Evolutionary conservation across 2,888 invertebrate genomes (phyloP).

Genomic region (Cistogaster globosa): DNA sequence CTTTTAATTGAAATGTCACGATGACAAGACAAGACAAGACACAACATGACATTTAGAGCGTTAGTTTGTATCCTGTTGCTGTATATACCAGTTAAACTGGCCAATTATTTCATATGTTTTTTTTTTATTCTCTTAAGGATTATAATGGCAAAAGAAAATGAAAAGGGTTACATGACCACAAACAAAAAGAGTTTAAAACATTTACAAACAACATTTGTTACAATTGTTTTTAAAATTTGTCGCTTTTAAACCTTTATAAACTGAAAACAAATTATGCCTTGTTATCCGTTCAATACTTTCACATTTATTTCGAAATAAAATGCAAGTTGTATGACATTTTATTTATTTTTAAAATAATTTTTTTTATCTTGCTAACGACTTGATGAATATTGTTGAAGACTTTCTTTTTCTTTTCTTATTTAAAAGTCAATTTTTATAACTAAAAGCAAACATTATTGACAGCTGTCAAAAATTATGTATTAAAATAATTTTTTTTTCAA

Average conservation of each 20-base stretch:
- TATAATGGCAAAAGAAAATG: not conserved
- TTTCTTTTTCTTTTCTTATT: not conserved
- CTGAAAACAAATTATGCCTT: conserved; percentile 1
- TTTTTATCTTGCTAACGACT: not conserved
- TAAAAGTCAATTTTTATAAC: not conserved
- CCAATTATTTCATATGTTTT: conserved; percentile 25
- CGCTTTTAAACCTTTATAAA: conserved; percentile 44
- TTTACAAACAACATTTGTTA: conserved; percentile 4
- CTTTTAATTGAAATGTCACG: conserved; percentile 55
- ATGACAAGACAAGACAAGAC: conserved; percentile 50
- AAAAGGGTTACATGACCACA: conserved; percentile 58
- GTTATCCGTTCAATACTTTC: conserved; percentile 19
- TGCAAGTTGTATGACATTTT: not conserved
- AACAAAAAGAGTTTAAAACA: not conserved
- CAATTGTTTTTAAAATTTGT: conserved; percentile 29
- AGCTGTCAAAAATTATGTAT: conserved; percentile 35
- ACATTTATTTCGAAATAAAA: not conserved
- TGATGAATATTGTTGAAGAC: not conserved
- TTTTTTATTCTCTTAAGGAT: not conserved
- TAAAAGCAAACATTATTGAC: conserved; percentile 29
- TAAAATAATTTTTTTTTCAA: not conserved
- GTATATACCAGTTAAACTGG: conserved; percentile 43
- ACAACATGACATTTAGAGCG: not conserved
- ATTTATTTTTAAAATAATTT: conserved; percentile 2
- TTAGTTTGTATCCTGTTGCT: conserved; percentile 15